phyloP scores from a whole-genome alignment of 37 sponge, comb jelly and placozoan genomes.

The Axinella damicornis region DNA sequence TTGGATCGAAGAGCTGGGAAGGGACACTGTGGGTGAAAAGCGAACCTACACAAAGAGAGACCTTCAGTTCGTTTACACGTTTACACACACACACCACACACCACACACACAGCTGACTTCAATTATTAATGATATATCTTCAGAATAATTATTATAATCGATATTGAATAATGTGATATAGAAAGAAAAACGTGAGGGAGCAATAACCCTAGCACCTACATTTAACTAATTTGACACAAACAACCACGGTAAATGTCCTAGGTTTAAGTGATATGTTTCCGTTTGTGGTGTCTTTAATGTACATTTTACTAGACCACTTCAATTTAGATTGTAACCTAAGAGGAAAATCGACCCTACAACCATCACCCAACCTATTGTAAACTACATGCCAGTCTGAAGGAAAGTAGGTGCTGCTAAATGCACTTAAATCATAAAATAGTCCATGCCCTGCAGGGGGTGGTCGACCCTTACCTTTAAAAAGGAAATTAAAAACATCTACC shows the following conservation, averaged over 20 bases:
- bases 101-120: background rate
- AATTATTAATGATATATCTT: background rate
- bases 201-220: too few relatives aligned
- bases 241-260: too few relatives aligned
- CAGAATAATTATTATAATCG: background rate
- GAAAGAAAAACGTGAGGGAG: too few relatives aligned
- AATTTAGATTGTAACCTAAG: constrained; percentile 19
- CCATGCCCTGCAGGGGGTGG: background rate
- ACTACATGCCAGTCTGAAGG: constrained; percentile 15
- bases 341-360: constrained; percentile 46
- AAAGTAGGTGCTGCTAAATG: constrained; percentile 28
- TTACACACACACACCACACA: too few relatives aligned
- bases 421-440: constrained; percentile 3
- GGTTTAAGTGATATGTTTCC: too few relatives aligned
- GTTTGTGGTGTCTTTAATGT: background rate
- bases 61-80: background rate
- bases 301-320: constrained; percentile 27
- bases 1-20: constrained; percentile 9
- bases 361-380: constrained; percentile 42
- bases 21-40: background rate
- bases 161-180: too few relatives aligned
- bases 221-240: too few relatives aligned
- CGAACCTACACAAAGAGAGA: constrained; percentile 5
- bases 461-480: constrained; percentile 30
- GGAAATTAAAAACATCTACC: constrained; percentile 32